These are phyloP conservation scores for Spialia ferax DNA, from an alignment of 2,888 invertebrate genomes.

Conservation along the genomic window DNA sequence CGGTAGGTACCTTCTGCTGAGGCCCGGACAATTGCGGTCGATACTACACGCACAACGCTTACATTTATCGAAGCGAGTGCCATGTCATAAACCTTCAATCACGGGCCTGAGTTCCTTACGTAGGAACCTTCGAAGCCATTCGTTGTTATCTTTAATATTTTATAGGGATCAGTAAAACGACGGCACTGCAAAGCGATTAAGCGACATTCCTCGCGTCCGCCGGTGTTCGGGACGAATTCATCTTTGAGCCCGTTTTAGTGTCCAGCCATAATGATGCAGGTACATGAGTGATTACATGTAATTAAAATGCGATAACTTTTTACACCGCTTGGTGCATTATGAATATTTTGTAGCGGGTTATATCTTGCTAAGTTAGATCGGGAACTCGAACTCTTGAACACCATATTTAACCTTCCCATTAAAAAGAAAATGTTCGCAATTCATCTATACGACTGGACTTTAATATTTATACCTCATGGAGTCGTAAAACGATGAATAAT, in stretches of 20 bases:
- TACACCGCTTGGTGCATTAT: conserved; percentile 67
- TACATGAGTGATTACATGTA: conserved; percentile 63
- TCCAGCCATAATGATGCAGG: conserved; percentile 64
- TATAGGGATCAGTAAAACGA: conserved; percentile 85
- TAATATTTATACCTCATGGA: conserved; percentile 86
- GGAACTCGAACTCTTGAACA: conserved; percentile 72
- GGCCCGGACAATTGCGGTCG: conserved; percentile 53
- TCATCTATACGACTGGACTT: conserved; percentile 84
- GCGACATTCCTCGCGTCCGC: conserved; percentile 73
- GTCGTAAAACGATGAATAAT: conserved; percentile 87
- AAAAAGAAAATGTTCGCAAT: conserved; percentile 86
- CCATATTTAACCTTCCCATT: conserved; percentile 83
- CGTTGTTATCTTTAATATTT: conserved; percentile 86
- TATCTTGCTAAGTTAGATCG: conserved; percentile 65
- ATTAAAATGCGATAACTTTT: conserved; percentile 78
- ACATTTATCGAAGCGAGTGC: conserved; percentile 76
- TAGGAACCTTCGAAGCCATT: conserved; percentile 71
- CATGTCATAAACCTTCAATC: conserved; percentile 84
- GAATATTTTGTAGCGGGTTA: conserved; percentile 67
- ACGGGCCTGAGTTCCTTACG: conserved; percentile 67
- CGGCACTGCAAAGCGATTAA: conserved; percentile 80
- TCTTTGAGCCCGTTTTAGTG: conserved; percentile 56
- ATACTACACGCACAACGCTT: conserved; percentile 66
- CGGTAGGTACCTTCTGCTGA: conserved; percentile 47
- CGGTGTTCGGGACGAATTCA: conserved; percentile 57